phyloP scores from a whole-genome alignment of 2,888 invertebrate species.

The Tenthredo notha region DNA sequence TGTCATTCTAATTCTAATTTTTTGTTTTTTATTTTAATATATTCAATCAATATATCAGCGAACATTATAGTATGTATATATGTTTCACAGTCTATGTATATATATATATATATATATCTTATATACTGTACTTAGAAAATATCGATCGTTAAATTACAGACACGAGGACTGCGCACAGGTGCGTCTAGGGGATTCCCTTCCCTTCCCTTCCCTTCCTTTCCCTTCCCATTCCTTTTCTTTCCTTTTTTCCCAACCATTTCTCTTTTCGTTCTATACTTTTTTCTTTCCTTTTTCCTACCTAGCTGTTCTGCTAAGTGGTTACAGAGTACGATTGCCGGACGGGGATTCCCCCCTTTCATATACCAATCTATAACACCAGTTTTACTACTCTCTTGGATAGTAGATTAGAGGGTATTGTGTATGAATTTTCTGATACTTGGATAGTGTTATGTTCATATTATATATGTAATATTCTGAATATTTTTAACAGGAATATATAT shows the following conservation, averaged over 20 bases:
- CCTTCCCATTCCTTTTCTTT: slow-evolving; percentile 9
- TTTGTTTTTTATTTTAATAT: neutral
- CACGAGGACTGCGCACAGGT: slow-evolving; percentile 34
- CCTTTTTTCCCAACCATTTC: neutral
- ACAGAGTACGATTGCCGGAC: slow-evolving; percentile 41
- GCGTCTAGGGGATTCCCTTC: slow-evolving; percentile 34
- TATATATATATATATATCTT: neutral
- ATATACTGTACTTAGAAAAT: neutral
- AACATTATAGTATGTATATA: neutral
- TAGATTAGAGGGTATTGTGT: neutral
- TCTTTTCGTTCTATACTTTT: neutral
- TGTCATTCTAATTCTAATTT: neutral
- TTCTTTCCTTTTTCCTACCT: neutral
- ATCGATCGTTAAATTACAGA: slow-evolving; percentile 30
- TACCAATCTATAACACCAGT: neutral
- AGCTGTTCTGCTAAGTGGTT: slow-evolving; percentile 36
- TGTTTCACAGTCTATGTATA: neutral
- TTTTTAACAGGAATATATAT: neutral
- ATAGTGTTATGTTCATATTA: neutral
- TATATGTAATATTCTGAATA: neutral
- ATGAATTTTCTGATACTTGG: neutral
- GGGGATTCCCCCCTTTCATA: slow-evolving; percentile 5
- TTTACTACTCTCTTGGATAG: neutral
- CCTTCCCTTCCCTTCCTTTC: neutral
- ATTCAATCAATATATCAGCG: neutral